A percentile compares a stretch with the other conserved stretches of the same genome.
Conservation (phyloP, 2,888 invertebrate genomes). For the Platypus cylindrus region DNA sequence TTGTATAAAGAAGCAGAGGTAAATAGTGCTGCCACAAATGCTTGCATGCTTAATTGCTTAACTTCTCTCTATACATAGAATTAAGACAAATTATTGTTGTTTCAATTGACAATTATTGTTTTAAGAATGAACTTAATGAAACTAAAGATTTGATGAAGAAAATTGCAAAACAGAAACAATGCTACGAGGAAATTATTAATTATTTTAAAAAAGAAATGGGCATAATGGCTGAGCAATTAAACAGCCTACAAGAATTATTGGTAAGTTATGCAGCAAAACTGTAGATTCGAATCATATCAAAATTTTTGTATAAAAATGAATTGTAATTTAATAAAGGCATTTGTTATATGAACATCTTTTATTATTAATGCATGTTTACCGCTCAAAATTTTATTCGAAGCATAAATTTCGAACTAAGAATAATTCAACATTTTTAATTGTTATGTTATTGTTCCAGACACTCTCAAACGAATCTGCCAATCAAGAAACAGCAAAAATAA, state of each 20-base stretch:
- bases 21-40: slow-evolving; percentile 6
- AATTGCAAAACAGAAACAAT: slow-evolving; percentile 22
- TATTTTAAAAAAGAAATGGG: slow-evolving; percentile 28
- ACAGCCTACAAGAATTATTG: slow-evolving; percentile 25
- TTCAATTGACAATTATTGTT: background rate
- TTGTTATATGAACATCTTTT: no score
- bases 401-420: no score
- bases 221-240: slow-evolving; percentile 26
- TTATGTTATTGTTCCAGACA: slow-evolving; percentile 22
- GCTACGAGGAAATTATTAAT: slow-evolving; percentile 25
- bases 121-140: background rate
- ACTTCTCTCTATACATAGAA: no score
- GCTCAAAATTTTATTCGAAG: no score
- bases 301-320: no score
- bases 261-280: no score
- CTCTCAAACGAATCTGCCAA: slow-evolving; percentile 23
- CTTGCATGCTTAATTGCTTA: slow-evolving; percentile 1
- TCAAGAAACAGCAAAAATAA: slow-evolving; percentile 22
- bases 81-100: no score
- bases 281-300: no score
- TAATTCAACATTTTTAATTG: no score
- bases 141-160: slow-evolving; percentile 17
- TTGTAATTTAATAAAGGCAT: no score
- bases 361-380: no score
- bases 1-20: slow-evolving; percentile 26